Conservation (phyloP, 2,888 invertebrate genomes). For the Rhogogaster chlorosoma region DNA sequence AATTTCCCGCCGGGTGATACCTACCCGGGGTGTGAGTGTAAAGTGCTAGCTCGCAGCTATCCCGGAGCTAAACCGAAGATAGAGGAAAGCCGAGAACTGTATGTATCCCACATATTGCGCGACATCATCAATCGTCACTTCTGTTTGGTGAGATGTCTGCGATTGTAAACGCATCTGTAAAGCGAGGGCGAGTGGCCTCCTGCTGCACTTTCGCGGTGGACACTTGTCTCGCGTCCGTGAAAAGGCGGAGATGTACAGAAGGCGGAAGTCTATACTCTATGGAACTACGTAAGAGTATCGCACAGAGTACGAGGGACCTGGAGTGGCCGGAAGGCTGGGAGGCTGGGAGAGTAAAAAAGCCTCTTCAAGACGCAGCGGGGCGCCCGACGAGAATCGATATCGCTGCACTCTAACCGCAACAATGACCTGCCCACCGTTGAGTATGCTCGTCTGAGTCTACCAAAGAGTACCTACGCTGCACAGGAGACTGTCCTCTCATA, state of each 20-base stretch:
- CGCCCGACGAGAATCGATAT: conserved; percentile 32
- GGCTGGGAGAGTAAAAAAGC: conserved; percentile 8
- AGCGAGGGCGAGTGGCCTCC: conserved; percentile 4
- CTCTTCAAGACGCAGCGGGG: conserved; percentile 37
- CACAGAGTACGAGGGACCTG: conserved; percentile 11
- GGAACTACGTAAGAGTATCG: not conserved
- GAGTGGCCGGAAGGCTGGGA: conserved; percentile 37
- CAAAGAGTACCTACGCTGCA: conserved; percentile 43
- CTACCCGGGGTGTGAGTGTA: not conserved
- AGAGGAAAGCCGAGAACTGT: not conserved
- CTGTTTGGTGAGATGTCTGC: conserved; percentile 20
- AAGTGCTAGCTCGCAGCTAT: not conserved
- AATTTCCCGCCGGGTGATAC: conserved; percentile 33
- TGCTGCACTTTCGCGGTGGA: conserved; percentile 35
- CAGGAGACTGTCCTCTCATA: conserved; percentile 2
- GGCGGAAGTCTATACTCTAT: conserved; percentile 23
- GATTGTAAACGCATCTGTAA: conserved; percentile 30
- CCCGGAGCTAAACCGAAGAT: not conserved
- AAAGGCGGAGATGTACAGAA: conserved; percentile 21
- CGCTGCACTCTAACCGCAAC: conserved; percentile 48
- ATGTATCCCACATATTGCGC: not conserved
- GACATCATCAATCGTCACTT: conserved; percentile 29
- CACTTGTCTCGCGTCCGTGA: conserved; percentile 40
- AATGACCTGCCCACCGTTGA: conserved; percentile 45
- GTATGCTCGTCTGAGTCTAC: conserved; percentile 39